A percentile compares a stretch with the other conserved stretches of the same genome.
phyloP scores from a whole-genome alignment of 2,113 vertebrate species.

The Boulengeromyrus knoepffleri region DNA sequence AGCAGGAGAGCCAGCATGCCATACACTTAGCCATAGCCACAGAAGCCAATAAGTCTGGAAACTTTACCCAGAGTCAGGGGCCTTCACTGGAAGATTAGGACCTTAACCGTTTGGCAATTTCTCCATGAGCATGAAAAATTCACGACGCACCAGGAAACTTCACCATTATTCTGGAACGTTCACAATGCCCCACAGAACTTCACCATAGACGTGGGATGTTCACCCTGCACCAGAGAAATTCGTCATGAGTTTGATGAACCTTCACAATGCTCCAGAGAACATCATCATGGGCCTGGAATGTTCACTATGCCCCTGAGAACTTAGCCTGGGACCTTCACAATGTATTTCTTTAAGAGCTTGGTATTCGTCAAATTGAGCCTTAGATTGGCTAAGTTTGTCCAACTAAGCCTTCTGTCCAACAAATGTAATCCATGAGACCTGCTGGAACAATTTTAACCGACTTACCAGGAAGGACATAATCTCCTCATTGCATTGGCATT shows the following conservation, averaged over 20 bases:
- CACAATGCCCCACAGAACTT: neutral
- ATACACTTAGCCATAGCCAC: conserved; percentile 22
- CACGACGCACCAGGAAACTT: neutral
- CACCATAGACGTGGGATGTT: neutral
- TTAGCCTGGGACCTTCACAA: neutral
- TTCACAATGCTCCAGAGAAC: neutral
- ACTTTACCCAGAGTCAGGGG: neutral
- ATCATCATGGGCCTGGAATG: neutral
- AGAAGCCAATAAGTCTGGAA: neutral
- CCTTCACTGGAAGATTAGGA: neutral
- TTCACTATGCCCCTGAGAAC: neutral
- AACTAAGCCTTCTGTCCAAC: neutral
- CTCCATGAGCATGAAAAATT: neutral
- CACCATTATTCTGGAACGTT: neutral
- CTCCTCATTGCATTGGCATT: neutral
- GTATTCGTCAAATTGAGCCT: neutral
- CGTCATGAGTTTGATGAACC: neutral
- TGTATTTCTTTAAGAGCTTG: neutral
- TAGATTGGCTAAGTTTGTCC: neutral
- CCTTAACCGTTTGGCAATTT: neutral
- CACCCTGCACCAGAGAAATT: neutral
- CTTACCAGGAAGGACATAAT: neutral
- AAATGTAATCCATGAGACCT: neutral
- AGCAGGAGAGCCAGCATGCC: conserved; percentile 32
- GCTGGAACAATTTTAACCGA: neutral